These are phyloP conservation scores for Saturnia japonica DNA, from an alignment of 2,888 invertebrate species.

Conservation along the genomic window DNA sequence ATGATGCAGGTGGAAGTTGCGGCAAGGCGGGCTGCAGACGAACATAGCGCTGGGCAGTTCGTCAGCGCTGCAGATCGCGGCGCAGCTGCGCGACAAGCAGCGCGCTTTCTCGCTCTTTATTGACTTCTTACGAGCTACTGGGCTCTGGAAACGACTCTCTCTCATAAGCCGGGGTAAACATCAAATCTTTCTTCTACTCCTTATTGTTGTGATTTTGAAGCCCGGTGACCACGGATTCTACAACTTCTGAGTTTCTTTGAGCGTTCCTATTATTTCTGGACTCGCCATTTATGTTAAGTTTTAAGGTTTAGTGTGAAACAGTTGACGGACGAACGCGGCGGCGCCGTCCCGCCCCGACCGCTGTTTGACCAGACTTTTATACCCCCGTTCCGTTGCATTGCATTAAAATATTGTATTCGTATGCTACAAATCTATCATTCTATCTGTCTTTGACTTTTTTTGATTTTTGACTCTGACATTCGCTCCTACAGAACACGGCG, in stretches of 20 bases:
- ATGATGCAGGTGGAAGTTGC: constrained; percentile 64
- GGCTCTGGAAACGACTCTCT: constrained; percentile 84
- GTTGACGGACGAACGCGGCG: constrained; percentile 50
- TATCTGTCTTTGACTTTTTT: no score
- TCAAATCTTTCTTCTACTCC: not conserved
- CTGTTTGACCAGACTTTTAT: no score
- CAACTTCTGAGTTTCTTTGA: no score
- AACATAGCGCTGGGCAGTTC: constrained; percentile 85
- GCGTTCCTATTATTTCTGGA: no score
- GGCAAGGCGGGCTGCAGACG: constrained; percentile 44
- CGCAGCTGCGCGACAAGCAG: constrained; percentile 94
- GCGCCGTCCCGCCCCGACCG: no score
- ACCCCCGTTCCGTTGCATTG: no score
- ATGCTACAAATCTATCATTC: no score
- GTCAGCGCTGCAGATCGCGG: constrained; percentile 90
- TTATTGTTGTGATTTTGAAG: not conserved
- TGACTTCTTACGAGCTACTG: constrained; percentile 87
- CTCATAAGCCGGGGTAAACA: constrained; percentile 45
- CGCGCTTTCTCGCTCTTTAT: constrained; percentile 89
- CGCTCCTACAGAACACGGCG: constrained; percentile 50
- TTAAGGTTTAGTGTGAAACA: no score
- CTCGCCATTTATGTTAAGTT: no score
- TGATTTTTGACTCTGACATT: no score
- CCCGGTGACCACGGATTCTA: not conserved
- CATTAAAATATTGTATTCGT: no score